A percentile compares a stretch with the other conserved stretches of the same genome.
Conservation (phyloP, 2,797 vertebrate species). For the Glossophaga mutica region DNA sequence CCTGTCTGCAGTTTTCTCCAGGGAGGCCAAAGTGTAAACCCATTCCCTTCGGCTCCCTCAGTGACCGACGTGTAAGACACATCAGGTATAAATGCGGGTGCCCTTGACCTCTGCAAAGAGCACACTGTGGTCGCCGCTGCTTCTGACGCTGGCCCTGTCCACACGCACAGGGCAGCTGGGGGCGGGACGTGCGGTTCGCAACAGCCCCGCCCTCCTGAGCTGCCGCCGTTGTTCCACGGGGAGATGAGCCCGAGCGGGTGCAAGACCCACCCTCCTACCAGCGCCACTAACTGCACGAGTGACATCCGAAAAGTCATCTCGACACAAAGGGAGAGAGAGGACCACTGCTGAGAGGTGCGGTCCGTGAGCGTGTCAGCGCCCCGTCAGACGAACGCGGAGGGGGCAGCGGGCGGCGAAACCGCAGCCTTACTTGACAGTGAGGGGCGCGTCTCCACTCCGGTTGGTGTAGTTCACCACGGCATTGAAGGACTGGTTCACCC, state of each 20-base stretch:
- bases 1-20: neutral
- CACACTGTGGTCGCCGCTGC: fast-evolving
- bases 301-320: fast-evolving
- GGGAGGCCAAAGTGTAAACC: neutral
- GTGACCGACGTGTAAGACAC: neutral
- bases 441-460: conserved; percentile 95
- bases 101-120: neutral
- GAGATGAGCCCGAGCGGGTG: fast-evolving
- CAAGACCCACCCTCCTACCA: fast-evolving
- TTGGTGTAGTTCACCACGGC: conserved; percentile 98
- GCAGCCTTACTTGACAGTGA: conserved; percentile 89
- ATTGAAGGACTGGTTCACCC: conserved; percentile 99
- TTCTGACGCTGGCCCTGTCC: neutral
- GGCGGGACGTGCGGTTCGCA: fast-evolving
- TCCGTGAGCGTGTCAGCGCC: neutral
- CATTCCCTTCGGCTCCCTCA: neutral
- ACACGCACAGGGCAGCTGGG: fast-evolving
- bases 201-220: neutral
- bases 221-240: neutral
- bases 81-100: neutral
- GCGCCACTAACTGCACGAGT: fast-evolving
- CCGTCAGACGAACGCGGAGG: fast-evolving
- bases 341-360: no score
- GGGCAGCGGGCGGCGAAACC: fast-evolving
- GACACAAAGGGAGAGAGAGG: neutral